A percentile compares a stretch with the other conserved stretches of the same genome.
Evolutionary conservation across 2,888 invertebrate genomes (phyloP).

Genomic region (Gymnocheta viridis): DNA sequence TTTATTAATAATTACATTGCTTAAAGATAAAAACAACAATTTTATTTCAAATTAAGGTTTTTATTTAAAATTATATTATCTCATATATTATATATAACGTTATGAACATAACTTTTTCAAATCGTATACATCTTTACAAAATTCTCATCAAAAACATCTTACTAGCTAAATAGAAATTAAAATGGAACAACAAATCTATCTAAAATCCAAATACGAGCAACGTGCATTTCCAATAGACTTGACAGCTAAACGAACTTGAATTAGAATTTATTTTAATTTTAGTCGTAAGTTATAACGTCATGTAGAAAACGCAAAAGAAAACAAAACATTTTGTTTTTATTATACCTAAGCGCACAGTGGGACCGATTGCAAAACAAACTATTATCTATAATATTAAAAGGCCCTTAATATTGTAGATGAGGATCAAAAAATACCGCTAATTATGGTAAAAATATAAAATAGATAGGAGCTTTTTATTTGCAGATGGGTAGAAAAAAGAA

Average conservation of each 20-base stretch:
- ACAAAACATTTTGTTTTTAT: background rate
- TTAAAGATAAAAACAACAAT: background rate
- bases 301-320: background rate
- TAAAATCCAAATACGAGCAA: background rate
- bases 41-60: background rate
- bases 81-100: too few species aligned
- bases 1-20: constrained; percentile 3
- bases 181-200: background rate
- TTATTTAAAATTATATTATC: background rate
- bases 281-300: background rate
- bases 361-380: too few species aligned
- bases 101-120: background rate
- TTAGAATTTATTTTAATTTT: background rate
- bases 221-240: background rate
- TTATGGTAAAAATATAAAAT: too few species aligned
- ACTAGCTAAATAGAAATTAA: background rate
- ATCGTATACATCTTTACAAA: background rate
- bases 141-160: background rate
- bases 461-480: too few species aligned
- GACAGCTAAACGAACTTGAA: background rate
- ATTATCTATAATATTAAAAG: too few species aligned
- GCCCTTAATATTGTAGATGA: too few species aligned
- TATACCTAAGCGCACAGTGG: background rate
- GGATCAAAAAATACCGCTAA: background rate
- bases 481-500: too few species aligned